A percentile compares a stretch with the other conserved stretches of the same genome.
Conservation (phyloP, 2,113 vertebrate genomes). For the Candoia aspera region DNA sequence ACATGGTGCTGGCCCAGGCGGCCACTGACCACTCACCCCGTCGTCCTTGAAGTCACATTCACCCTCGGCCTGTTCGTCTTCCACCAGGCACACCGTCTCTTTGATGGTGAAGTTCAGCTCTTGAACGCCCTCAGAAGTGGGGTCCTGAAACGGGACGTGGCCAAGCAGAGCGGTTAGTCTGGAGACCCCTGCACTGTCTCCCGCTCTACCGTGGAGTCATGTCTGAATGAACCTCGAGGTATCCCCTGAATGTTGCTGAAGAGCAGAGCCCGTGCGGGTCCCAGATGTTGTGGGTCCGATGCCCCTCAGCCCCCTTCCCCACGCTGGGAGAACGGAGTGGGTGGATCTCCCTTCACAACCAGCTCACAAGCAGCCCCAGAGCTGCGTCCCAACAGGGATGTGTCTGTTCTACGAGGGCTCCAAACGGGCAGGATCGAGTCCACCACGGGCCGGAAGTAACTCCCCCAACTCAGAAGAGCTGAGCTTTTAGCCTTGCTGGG, state of each 20-base stretch:
- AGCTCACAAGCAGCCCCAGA: not conserved
- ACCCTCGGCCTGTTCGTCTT: not conserved
- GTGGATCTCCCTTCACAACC: not conserved
- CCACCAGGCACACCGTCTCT: not conserved
- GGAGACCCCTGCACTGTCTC: not conserved
- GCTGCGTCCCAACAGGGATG: not conserved
- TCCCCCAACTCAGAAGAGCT: too few relatives aligned
- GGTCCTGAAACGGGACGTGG: not conserved
- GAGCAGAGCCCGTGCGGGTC: not conserved
- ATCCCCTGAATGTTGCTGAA: not conserved
- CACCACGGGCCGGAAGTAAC: too few relatives aligned
- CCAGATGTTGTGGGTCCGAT: not conserved
- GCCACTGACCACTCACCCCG: not conserved
- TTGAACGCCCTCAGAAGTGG: not conserved
- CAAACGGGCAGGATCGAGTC: not conserved
- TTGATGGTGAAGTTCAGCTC: not conserved
- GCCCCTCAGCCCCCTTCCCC: not conserved
- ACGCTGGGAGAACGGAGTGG: not conserved
- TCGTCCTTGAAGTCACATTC: not conserved
- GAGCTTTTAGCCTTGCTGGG: too few relatives aligned
- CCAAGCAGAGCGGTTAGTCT: too few relatives aligned
- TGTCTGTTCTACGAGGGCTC: too few relatives aligned
- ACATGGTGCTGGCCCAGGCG: rapidly evolving
- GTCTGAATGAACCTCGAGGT: not conserved
- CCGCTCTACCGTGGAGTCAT: rapidly evolving